phyloP scores from a whole-genome alignment of 30 jellyfish, hydroid and myxozoan genomes.

The Cassiopea andromeda region DNA sequence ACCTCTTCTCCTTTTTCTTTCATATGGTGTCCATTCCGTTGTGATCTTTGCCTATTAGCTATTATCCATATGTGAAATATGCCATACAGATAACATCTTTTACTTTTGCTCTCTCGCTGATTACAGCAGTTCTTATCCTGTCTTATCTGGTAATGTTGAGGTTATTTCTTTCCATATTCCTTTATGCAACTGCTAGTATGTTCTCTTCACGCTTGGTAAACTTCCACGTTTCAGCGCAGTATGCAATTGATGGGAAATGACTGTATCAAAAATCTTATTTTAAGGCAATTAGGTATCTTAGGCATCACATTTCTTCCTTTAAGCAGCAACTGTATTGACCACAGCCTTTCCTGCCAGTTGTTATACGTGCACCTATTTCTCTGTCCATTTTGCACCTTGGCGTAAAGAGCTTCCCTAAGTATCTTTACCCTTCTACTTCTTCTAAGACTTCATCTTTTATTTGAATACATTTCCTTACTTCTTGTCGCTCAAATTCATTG shows the following conservation, averaged over 20 bases:
- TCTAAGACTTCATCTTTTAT: too few species aligned
- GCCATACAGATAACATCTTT: constrained; percentile 17
- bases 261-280: background rate
- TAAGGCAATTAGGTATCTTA: background rate
- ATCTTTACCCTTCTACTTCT: too few species aligned
- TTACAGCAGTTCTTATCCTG: constrained; percentile 12
- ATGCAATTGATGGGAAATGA: background rate
- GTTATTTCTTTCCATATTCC: constrained; percentile 17
- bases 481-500: background rate
- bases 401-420: too few species aligned
- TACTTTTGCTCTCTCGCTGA: constrained; percentile 8
- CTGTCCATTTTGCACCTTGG: too few species aligned
- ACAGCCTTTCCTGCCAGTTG: background rate
- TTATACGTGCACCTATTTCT: background rate
- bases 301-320: background rate
- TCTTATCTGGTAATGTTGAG: constrained; percentile 1
- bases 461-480: background rate
- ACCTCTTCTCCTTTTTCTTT: constrained; percentile 8
- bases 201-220: background rate
- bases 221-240: constrained; percentile 8
- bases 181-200: constrained; percentile 22
- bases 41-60: constrained; percentile 19
- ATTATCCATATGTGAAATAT: constrained; percentile 2
- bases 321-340: background rate
- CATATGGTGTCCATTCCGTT: constrained; percentile 20